Conservation (phyloP, 1,140 invertebrate genomes). For the Ceratina japonica region DNA sequence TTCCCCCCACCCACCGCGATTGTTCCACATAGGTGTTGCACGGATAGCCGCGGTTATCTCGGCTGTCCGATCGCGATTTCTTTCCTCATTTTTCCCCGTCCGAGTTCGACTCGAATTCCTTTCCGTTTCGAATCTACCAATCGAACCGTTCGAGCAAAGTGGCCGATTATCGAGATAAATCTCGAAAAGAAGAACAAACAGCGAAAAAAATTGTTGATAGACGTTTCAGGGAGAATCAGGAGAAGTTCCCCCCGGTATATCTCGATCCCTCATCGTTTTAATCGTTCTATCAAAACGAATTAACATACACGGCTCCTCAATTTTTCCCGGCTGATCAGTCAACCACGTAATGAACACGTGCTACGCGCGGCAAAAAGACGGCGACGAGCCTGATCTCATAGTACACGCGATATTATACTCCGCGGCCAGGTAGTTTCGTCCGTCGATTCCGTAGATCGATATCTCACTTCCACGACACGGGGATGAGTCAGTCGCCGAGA, state of each 20-base stretch:
- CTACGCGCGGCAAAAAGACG: neutral
- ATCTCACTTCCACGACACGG: conserved; percentile 25
- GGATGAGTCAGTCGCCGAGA: neutral
- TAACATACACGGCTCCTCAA: conserved; percentile 1
- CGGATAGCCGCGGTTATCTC: neutral
- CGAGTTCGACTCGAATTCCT: conserved; percentile 15
- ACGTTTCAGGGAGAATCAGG: neutral
- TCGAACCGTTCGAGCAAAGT: neutral
- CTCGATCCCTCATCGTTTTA: neutral
- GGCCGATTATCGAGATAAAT: neutral
- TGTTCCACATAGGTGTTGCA: conserved; percentile 35
- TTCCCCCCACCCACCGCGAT: neutral
- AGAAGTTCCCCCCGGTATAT: neutral
- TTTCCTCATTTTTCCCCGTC: neutral
- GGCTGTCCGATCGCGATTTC: conserved; percentile 22
- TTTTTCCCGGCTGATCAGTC: neutral
- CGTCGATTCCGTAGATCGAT: conserved; percentile 6
- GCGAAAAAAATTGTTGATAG: no score
- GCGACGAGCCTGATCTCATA: neutral
- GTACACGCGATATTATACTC: conserved; percentile 9
- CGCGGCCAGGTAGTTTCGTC: conserved; percentile 13
- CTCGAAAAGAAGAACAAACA: neutral
- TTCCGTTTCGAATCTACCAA: conserved; percentile 1
- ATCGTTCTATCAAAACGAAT: neutral
- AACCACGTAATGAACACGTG: conserved; percentile 16